Evolutionary conservation across 2,113 vertebrate genomes (phyloP).

Genomic region (Microtus montanus): DNA sequence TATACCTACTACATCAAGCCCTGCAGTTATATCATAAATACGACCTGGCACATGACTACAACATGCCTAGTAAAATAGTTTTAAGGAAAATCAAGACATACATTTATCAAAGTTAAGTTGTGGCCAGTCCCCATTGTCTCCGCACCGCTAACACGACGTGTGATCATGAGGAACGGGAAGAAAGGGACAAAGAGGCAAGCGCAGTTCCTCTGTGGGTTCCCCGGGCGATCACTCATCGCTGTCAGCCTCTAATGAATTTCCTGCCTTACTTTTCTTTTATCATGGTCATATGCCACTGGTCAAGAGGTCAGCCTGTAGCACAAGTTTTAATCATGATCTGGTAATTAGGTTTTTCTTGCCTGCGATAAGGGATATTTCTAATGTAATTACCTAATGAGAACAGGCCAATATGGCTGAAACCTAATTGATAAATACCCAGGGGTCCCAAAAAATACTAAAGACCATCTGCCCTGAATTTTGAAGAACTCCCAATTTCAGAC

Average conservation of each 20-base stretch:
- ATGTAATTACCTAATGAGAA: conserved; percentile 72
- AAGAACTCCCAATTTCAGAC: conserved; percentile 35
- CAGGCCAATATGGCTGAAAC: conserved; percentile 50
- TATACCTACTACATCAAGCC: neutral
- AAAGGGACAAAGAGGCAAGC: neutral
- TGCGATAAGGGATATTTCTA: conserved; percentile 69
- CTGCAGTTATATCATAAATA: neutral
- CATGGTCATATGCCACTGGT: conserved; percentile 44
- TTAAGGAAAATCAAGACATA: conserved; percentile 16
- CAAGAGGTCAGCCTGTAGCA: conserved; percentile 58
- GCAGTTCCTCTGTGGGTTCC: neutral
- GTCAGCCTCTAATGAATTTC: neutral
- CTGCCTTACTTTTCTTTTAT: conserved; percentile 28
- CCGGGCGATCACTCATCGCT: neutral
- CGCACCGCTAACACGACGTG: neutral
- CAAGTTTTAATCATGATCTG: conserved; percentile 61
- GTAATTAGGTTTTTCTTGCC: conserved; percentile 63
- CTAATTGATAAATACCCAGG: conserved; percentile 70
- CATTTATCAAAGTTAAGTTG: neutral
- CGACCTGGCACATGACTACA: neutral
- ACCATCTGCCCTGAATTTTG: conserved; percentile 64
- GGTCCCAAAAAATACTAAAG: neutral
- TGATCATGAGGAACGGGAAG: neutral
- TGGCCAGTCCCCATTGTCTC: neutral
- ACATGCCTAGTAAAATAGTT: conserved; percentile 20